A percentile compares a stretch with the other conserved stretches of the same genome.
Conservation (phyloP, 1,140 invertebrate genomes). For the Leucophenga varia region DNA sequence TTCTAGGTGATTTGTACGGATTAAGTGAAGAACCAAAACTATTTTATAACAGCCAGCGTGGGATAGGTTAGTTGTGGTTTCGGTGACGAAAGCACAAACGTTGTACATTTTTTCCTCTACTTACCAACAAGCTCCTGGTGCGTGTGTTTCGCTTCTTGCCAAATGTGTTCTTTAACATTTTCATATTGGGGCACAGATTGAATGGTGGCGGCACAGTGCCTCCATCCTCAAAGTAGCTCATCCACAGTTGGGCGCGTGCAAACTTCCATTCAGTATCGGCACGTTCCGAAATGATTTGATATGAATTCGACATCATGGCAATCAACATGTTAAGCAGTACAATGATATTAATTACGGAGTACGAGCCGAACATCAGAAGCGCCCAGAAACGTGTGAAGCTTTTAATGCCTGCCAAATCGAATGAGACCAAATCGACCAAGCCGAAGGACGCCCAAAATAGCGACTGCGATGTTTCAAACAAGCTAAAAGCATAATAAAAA, state of each 20-base stretch:
- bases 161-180: conserved; percentile 59
- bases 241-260: conserved; percentile 85
- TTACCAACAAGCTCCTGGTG: conserved; percentile 66
- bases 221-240: conserved; percentile 88
- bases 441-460: conserved; percentile 94
- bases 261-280: conserved; percentile 93
- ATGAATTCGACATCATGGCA: conserved; percentile 96
- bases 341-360: conserved; percentile 89
- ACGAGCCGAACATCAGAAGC: conserved; percentile 83
- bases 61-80: neutral
- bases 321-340: conserved; percentile 93
- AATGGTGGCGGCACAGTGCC: conserved; percentile 84
- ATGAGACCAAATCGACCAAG: conserved; percentile 82
- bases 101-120: conserved; percentile 19
- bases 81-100: neutral
- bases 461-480: conserved; percentile 92
- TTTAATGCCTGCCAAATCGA: conserved; percentile 83
- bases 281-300: conserved; percentile 87
- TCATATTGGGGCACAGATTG: conserved; percentile 79
- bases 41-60: too few relatives aligned
- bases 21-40: conserved; percentile 1
- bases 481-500: conserved; percentile 65
- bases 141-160: conserved; percentile 48
- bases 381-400: conserved; percentile 87
- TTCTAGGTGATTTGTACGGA: conserved; percentile 37